A percentile compares a stretch with the other conserved stretches of the same genome.
phyloP scores from a whole-genome alignment of 2,113 vertebrate genomes.

The Corythaixoides concolor region DNA sequence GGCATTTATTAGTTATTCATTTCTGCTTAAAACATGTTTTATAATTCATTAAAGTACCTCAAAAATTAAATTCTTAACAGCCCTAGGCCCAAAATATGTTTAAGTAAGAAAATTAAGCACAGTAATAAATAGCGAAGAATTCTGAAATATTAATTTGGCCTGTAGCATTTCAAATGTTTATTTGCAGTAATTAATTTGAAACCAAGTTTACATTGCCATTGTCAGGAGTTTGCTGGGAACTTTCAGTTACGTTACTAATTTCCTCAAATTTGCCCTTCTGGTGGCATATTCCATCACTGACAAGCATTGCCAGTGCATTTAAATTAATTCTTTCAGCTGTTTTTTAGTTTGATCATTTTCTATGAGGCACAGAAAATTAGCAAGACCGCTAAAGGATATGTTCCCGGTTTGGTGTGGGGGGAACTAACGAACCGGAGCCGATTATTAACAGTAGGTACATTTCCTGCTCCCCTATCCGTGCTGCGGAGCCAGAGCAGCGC shows the following conservation, averaged over 20 bases:
- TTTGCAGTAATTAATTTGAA: slow-evolving; percentile 56
- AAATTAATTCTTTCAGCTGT: background rate
- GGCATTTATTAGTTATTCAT: slow-evolving; percentile 48
- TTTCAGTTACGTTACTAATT: background rate
- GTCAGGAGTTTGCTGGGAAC: slow-evolving; percentile 10
- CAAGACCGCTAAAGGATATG: background rate
- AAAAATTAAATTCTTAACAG: slow-evolving; percentile 65
- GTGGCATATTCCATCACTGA: background rate
- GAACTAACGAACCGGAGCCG: background rate
- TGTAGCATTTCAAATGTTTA: slow-evolving; percentile 50
- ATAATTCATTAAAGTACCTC: slow-evolving; percentile 66
- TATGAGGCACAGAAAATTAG: background rate
- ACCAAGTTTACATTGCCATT: slow-evolving; percentile 13
- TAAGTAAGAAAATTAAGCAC: slow-evolving; percentile 59
- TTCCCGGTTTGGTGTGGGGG: rapidly evolving
- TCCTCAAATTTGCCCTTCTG: background rate
- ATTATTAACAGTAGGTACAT: background rate
- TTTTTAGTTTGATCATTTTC: background rate
- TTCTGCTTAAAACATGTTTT: slow-evolving; percentile 57
- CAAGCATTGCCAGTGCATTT: background rate
- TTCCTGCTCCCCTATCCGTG: background rate
- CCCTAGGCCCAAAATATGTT: slow-evolving; percentile 51
- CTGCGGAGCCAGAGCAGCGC: background rate
- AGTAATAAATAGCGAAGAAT: slow-evolving; percentile 45
- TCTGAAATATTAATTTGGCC: slow-evolving; percentile 67